Evolutionary conservation across 2,888 invertebrate genomes (phyloP), one percentile per base, ranked within the genome.

Genomic region (Melipona beecheii): DNA sequence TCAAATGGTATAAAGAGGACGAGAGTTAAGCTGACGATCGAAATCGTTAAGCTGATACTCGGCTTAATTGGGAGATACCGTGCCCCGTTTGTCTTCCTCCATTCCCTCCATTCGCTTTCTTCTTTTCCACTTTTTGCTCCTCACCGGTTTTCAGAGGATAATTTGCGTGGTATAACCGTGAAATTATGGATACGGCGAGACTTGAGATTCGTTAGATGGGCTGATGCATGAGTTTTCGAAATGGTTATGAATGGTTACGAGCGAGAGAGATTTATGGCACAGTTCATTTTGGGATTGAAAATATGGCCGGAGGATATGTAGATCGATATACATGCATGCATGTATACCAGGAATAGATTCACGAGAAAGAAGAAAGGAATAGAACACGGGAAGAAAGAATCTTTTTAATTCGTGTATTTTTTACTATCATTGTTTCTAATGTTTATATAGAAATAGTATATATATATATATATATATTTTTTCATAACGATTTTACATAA

Each of bases 31-130:
- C 4, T 21, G 58, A 36, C 43, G 17, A 21, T 17, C 19, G 43
- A 31, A 60, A 81, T 68, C 43, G 49, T 75, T 27, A 60, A 36
- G 36, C 58, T 66, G 81, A 71, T 82, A 82, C 74, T 69, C 43
- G 43, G 43, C 11, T 43, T 72, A 66, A 81, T 36, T 43, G 1
- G 43, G 9, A 9, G 9, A 62, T 21, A 60, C 43, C 9, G 66
- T 9, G 19, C 11, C 4, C 0, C 9, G 19, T 62, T 73, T 60
- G 6, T 49, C 65, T 62, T 43, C 27, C 3, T 49, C 4, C 24
- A 21, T 15, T 36, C 3, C 1, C 4, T n/a, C 5, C 2, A 15
- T 3, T 31, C 31, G 9, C 36, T 43, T 9, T 43, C 9, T 27
- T 9, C 15, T 27, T 50, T 27, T 27, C 13, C 13, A 2, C n/a